phyloP scores from a whole-genome alignment of 2,113 vertebrate genomes.

The Peromyscus maniculatus region DNA sequence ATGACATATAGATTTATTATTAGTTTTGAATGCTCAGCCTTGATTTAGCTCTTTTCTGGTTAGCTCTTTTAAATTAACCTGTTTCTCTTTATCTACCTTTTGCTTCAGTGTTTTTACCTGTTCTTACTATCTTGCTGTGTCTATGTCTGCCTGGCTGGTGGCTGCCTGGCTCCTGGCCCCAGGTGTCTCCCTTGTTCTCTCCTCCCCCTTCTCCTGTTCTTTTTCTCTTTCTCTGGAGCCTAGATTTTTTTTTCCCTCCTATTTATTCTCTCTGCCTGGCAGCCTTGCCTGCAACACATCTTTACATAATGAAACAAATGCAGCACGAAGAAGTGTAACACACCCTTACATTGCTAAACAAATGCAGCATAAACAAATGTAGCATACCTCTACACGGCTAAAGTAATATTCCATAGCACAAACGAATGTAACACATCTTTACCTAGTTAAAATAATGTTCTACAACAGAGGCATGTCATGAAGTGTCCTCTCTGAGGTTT shows the following conservation, averaged over 20 bases:
- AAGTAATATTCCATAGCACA: background rate
- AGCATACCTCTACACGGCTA: background rate
- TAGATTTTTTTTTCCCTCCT: background rate
- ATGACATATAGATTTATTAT: background rate
- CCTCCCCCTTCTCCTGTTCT: background rate
- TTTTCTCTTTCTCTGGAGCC: background rate
- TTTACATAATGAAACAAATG: background rate
- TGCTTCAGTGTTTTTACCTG: background rate
- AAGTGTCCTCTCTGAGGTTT: background rate
- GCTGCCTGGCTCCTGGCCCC: background rate
- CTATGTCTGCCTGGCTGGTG: background rate
- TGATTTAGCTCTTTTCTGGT: background rate
- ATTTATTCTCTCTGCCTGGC: background rate
- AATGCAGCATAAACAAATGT: background rate
- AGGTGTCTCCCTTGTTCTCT: background rate
- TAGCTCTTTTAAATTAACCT: background rate
- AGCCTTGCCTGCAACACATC: background rate
- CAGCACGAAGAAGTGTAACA: background rate
- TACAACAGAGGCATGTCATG: background rate
- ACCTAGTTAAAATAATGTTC: background rate
- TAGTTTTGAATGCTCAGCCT: background rate
- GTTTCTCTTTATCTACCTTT: background rate
- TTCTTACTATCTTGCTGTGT: background rate
- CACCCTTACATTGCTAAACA: background rate
- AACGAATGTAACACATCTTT: background rate